Evolutionary conservation across 1,140 invertebrate genomes (phyloP).

Genomic region (Dryas iulia): DNA sequence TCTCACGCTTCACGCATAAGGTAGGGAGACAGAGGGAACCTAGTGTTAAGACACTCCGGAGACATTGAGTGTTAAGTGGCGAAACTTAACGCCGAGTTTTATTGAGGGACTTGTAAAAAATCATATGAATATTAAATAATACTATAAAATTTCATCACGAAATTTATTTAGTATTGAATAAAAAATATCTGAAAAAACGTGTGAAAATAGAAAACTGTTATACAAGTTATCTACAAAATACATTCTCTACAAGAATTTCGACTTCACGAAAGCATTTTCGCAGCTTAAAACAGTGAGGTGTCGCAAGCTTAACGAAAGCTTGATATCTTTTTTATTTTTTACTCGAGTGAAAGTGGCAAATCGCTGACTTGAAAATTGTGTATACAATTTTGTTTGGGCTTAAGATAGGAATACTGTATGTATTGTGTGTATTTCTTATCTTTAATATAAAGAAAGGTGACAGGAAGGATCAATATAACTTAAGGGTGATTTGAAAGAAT

Average conservation of each 20-base stretch:
- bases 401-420: too few relatives aligned
- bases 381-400: neutral
- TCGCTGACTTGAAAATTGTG: neutral
- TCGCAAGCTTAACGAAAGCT: neutral
- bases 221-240: neutral
- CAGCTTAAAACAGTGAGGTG: neutral
- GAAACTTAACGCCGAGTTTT: neutral
- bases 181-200: too few relatives aligned
- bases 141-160: neutral
- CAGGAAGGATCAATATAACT: too few relatives aligned
- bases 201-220: neutral
- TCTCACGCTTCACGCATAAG: too few relatives aligned
- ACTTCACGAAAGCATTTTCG: neutral
- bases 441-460: neutral
- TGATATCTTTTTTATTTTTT: neutral
- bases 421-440: neutral
- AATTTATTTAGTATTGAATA: neutral
- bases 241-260: neutral
- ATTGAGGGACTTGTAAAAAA: neutral
- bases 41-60: neutral
- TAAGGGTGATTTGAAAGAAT: too few relatives aligned
- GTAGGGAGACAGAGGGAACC: neutral
- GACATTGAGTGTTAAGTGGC: neutral
- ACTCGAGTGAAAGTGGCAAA: neutral
- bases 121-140: neutral